Evolutionary conservation across 2,888 invertebrate genomes (phyloP).

Genomic region (Drosophila diplacantha): DNA sequence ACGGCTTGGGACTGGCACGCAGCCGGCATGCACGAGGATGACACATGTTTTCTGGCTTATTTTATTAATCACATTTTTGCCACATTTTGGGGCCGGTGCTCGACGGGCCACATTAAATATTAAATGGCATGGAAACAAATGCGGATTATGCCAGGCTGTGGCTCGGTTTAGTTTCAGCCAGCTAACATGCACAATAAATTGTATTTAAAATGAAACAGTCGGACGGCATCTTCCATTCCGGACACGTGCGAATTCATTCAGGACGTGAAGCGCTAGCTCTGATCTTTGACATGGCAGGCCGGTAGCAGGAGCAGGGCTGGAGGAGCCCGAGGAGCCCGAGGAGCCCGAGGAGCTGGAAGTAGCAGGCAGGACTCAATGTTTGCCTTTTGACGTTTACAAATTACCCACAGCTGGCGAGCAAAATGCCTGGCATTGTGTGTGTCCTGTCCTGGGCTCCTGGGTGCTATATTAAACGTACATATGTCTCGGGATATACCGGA

Average conservation of each 20-base stretch:
- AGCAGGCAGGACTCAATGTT: conserved; percentile 62
- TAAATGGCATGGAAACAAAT: conserved; percentile 57
- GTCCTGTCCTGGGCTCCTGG: conserved; percentile 34
- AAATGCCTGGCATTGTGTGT: conserved; percentile 35
- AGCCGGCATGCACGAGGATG: conserved; percentile 34
- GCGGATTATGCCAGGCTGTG: conserved; percentile 52
- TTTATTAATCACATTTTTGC: conserved; percentile 63
- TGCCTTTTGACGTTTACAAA: conserved; percentile 71
- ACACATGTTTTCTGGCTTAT: conserved; percentile 49
- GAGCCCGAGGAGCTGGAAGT: conserved; percentile 6
- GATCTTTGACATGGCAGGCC: conserved; percentile 60
- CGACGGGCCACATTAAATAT: conserved; percentile 53
- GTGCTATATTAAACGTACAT: conserved; percentile 69
- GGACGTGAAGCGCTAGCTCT: conserved; percentile 38
- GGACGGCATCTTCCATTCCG: conserved; percentile 48
- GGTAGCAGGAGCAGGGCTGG: conserved; percentile 5
- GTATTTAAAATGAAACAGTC: conserved; percentile 66
- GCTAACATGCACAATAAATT: conserved; percentile 64
- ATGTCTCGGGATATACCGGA: conserved; percentile 46
- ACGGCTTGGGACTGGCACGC: conserved; percentile 20
- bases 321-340: not conserved
- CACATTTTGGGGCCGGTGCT: conserved; percentile 21
- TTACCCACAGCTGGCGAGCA: conserved; percentile 66
- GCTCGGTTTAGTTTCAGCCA: conserved; percentile 54
- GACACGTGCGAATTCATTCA: conserved; percentile 67